These are phyloP conservation scores for Magallana ariakensis DNA, from an alignment of 1,140 invertebrate genomes.

Conservation along the genomic window DNA sequence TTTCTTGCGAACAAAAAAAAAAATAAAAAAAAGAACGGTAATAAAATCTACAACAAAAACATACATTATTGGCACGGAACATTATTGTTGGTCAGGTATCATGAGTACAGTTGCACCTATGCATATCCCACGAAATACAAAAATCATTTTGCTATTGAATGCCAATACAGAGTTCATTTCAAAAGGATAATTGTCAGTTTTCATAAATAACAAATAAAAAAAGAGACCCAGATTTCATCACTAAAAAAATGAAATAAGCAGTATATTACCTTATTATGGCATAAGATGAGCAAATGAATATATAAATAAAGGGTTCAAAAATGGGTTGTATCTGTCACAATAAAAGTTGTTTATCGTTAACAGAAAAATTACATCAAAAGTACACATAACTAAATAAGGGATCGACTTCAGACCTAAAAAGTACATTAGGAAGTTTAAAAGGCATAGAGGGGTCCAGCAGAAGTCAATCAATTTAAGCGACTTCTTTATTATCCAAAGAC, in stretches of 20 bases:
- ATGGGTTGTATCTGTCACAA: not conserved
- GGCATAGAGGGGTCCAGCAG: not conserved
- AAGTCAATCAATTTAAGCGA: constrained; percentile 28
- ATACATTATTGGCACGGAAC: constrained; percentile 14
- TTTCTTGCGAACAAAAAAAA: not conserved
- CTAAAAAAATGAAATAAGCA: not conserved
- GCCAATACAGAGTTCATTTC: not conserved
- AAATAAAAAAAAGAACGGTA: not conserved
- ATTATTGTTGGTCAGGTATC: not conserved
- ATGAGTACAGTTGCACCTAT: not conserved
- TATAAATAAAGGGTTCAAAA: not conserved
- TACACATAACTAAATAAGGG: constrained; percentile 11
- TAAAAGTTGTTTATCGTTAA: constrained; percentile 1
- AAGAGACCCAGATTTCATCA: no score
- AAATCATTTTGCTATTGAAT: no score
- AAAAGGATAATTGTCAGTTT: not conserved
- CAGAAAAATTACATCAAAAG: constrained; percentile 15
- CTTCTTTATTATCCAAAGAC: constrained; percentile 4
- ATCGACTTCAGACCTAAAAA: not conserved
- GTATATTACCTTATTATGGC: not conserved
- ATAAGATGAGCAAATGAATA: constrained; percentile 3
- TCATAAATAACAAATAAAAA: not conserved
- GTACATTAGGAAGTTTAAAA: constrained; percentile 34
- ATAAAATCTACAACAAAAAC: constrained; percentile 18
- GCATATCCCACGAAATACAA: no score